Evolutionary conservation across 1,140 invertebrate genomes (phyloP), one percentile per base, ranked within the genome.

Genomic region (Apis cerana): DNA sequence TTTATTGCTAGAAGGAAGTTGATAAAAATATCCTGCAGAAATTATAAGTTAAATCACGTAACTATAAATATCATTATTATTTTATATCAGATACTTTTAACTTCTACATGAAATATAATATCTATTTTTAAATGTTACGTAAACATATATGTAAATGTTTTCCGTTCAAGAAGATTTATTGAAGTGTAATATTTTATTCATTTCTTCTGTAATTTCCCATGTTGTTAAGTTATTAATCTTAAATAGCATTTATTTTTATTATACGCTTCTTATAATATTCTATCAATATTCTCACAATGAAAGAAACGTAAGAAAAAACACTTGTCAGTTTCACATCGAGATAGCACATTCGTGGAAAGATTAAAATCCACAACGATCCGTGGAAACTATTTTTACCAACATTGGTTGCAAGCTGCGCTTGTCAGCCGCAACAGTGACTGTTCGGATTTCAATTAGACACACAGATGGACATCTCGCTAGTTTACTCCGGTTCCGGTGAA

Each of bases 361-460:
- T 69, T 52, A 69, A 69, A 69, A 69, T 48, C n/a, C 48, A 27
- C 59, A 27, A 52, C 13, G 54, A 70, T 54, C 19, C 8, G 15
- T 27, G 50, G 12, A 21, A 12, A 13, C 11, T 59, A 69, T 71
- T 50, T 71, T 62, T 62, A 43, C 54, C 27, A 13, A 15, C 10
- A 27, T 58, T 19, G 11, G 8, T n/a, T 2, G 21, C 54, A 68
- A 21, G 56, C 54, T 59, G 56, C 76, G 56, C 23, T 65, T 33
- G 33, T 70, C 67, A 59, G 11, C 67, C n/a, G 17, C 56, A 19
- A 61, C 68, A n/a, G n/a, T 79, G 43, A 61, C 27, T 48, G 50
- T 59, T 56, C 56, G 10, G 77, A 70, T 79, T 70, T 71, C 52
- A 58, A 80, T 71, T 71, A 71, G 43, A 54, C 48, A 71, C 77